Evolutionary conservation across 1,140 invertebrate genomes (phyloP), one percentile per base, ranked within the genome.

Genomic region (Arctopsyche grandis): DNA sequence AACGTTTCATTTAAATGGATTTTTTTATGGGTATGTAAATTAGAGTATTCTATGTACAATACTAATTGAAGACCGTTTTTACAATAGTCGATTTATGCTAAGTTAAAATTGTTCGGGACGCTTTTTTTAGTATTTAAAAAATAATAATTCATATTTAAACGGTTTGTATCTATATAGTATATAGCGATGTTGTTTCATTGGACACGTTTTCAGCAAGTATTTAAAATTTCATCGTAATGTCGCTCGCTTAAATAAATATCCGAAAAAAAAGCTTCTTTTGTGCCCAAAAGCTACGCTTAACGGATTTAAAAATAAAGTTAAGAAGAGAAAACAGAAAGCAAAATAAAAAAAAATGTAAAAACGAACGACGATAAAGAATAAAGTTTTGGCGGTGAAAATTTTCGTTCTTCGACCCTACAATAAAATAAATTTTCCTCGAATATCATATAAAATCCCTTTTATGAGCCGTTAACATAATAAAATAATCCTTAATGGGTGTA

Each of bases 391-490:
- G 46, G 69, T 22, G 24, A 21, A 10, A 48, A 73, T 73, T 52
- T 48, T 74, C 71, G 63, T 66, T 63, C 22, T 69, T 70, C 48
- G 44, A 29, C 48, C n/a, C 19, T 19, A 26, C 71, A 56, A 73
- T 73, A 73, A 56, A 74, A 56, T 74, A 74, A 74, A 74, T 74
- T 46, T 73, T 52, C 48, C 71, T 1, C 46, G 71, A 26, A 74
- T 56, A 56, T 74, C 71, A 56, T 56, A 74, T 46, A 56, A 46
- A 22, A 48, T 21, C 24, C 71, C 46, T 56, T 74, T 74, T 74
- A 74, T 21, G 71, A 56, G 71, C 48, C 71, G 71, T 74, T 74
- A 74, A 74, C 48, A 74, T 74, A 74, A 74, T 74, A 74, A 74
- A 74, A 74, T 74, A 74, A 74, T 74, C 71, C 71, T 24, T 56